A percentile compares a stretch with the other conserved stretches of the same genome.
These are phyloP conservation scores for Linyphia triangularis DNA, from an alignment of 2,888 invertebrate species.

Conservation along the genomic window DNA sequence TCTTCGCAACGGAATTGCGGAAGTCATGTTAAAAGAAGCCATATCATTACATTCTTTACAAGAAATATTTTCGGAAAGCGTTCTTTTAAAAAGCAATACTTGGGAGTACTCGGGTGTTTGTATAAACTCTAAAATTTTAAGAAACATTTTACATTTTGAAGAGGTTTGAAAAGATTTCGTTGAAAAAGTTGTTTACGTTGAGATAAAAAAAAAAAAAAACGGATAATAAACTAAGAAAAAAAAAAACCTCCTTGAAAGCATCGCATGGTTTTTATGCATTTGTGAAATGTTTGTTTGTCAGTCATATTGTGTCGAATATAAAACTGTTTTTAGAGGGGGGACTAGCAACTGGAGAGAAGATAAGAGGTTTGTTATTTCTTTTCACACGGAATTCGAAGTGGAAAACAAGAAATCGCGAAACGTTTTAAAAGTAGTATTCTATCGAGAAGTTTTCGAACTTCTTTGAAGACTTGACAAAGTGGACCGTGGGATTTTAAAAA, in stretches of 20 bases:
- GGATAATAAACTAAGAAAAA: neutral
- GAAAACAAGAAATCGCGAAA: neutral
- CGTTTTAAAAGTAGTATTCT: neutral
- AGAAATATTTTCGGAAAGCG: neutral
- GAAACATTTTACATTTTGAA: neutral
- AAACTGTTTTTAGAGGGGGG: neutral
- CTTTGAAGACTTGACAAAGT: neutral
- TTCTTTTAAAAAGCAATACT: neutral
- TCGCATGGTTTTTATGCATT: neutral
- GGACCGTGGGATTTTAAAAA: too few relatives aligned
- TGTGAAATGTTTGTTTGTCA: neutral
- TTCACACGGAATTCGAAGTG: neutral
- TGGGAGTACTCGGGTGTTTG: neutral
- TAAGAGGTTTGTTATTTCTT: neutral
- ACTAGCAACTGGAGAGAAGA: neutral
- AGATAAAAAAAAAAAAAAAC: neutral
- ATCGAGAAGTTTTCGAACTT: neutral
- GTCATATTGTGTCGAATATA: neutral
- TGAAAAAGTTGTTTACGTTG: neutral
- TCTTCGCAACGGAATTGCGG: neutral
- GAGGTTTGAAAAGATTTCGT: neutral
- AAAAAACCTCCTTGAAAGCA: neutral
- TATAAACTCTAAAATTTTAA: neutral
- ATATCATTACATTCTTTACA: neutral
- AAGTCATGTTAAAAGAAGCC: neutral